A percentile compares a stretch with the other conserved stretches of the same genome.
Conservation (phyloP, 2,797 vertebrate genomes). For the Sarcophilus harrisii region DNA sequence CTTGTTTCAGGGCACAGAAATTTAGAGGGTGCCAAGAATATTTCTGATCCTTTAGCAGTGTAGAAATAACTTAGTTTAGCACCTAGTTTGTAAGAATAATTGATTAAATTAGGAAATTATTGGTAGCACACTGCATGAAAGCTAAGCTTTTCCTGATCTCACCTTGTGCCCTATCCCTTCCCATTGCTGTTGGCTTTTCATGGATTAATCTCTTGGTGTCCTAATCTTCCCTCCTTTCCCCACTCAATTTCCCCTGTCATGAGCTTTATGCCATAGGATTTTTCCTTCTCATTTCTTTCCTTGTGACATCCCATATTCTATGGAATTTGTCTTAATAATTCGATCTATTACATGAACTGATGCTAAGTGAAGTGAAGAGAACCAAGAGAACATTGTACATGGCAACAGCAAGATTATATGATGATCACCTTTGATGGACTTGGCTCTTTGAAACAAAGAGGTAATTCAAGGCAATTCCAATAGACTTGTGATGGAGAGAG, state of each 20-base stretch:
- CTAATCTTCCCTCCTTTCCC: background rate
- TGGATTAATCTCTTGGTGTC: background rate
- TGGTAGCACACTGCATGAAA: background rate
- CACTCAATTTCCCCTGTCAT: background rate
- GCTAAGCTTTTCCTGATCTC: background rate
- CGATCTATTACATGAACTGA: too few species aligned
- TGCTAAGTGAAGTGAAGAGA: too few species aligned
- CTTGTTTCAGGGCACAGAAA: background rate
- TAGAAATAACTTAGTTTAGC: background rate
- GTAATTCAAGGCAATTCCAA: too few species aligned
- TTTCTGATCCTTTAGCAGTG: background rate
- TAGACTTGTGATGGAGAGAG: too few species aligned
- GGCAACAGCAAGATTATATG: too few species aligned
- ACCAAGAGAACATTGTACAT: too few species aligned
- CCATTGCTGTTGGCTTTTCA: background rate
- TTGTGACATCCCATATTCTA: background rate
- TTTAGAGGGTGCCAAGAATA: background rate
- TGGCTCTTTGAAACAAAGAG: too few species aligned
- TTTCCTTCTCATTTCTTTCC: background rate
- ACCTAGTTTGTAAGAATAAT: background rate
- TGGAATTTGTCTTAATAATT: background rate
- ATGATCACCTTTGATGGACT: too few species aligned
- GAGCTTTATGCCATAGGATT: background rate
- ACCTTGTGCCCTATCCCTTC: background rate
- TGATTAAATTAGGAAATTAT: background rate